These are phyloP conservation scores for Sorex araneus DNA, from an alignment of 2,113 vertebrate genomes.

Conservation along the genomic window DNA sequence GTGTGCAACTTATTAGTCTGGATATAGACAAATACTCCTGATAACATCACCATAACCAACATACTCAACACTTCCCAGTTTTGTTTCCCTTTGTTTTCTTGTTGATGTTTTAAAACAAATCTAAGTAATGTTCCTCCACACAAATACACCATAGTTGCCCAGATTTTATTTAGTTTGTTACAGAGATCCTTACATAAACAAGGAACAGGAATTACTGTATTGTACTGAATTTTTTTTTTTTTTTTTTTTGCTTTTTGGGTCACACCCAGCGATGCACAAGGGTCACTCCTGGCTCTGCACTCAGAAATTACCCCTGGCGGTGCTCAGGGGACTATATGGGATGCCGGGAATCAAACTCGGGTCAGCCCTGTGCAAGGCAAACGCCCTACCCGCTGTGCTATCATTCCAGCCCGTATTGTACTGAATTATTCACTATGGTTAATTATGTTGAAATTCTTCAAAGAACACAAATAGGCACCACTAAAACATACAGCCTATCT, in stretches of 20 bases:
- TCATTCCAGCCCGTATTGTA: too few species aligned
- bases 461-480: conserved; percentile 31
- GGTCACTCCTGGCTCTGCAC: too few species aligned
- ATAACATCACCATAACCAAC: neutral
- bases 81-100: neutral
- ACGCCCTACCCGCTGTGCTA: too few species aligned
- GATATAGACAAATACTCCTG: neutral
- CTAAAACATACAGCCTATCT: conserved; percentile 3
- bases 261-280: too few species aligned
- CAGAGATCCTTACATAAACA: neutral
- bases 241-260: too few species aligned
- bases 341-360: too few species aligned
- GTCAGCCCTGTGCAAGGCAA: too few species aligned
- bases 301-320: too few species aligned
- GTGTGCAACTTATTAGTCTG: neutral
- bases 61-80: neutral
- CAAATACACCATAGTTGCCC: neutral
- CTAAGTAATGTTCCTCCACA: neutral
- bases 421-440: neutral
- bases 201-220: neutral
- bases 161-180: neutral
- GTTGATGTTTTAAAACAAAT: conserved; percentile 33
- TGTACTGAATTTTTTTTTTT: neutral
- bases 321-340: too few species aligned
- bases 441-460: conserved; percentile 46